Base-by-base conservation (phyloP, 2,797 vertebrate genomes). In the Cossypha polioptera region DNA sequence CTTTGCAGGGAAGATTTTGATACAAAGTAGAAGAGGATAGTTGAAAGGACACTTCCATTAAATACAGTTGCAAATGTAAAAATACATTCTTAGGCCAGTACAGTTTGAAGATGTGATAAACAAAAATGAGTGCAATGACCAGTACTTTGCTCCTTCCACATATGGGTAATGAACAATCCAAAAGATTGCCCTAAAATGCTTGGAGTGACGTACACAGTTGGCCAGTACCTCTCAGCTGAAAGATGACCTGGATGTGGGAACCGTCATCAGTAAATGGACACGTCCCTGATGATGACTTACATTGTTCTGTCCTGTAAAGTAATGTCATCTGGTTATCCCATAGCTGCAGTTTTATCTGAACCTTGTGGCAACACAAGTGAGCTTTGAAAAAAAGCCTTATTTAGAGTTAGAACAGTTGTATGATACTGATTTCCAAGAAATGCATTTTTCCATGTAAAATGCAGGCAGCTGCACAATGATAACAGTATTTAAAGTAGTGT, bases 181-280 rank as follows among this genome's bases (percentile, higher is more conserved):
- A 36, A 33, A 57, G 47, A 38, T 31, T 48, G 42, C 10, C 20
- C 38, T 72, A n/a, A 58, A 47, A 17, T 24, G 31, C 20, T 40
- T 55, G 26, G 15, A 40, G 48, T 50, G 65, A 17, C 1, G 4
- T 13, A 11, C 3, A 1, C 8, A 15, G 14, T 9, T 57, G 29
- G 6, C 25, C 57, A 31, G 14, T 29, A 33, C 36, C 13, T 75
- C 33, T 74, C 31, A 29, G 13, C 10, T 65, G 38, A 61, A 81
- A 65, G 42, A 38, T 21, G 8, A 28, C 40, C 36, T 72, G 67
- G 24, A 26, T 43, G 9, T 57, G 33, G 19, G 42, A 80, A 8
- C 25, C 0, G 1, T 40, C 28, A 22, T 24, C 16, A 14, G 8
- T 25, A 5, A 47, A 24, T 36, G 2, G 4, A 11, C 24, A 17